Percentiles rank a stretch among this genome's conserved stretches.
These are phyloP conservation scores for Tadarida brasiliensis DNA, from an alignment of 2,797 vertebrate species.

Conservation along the genomic window DNA sequence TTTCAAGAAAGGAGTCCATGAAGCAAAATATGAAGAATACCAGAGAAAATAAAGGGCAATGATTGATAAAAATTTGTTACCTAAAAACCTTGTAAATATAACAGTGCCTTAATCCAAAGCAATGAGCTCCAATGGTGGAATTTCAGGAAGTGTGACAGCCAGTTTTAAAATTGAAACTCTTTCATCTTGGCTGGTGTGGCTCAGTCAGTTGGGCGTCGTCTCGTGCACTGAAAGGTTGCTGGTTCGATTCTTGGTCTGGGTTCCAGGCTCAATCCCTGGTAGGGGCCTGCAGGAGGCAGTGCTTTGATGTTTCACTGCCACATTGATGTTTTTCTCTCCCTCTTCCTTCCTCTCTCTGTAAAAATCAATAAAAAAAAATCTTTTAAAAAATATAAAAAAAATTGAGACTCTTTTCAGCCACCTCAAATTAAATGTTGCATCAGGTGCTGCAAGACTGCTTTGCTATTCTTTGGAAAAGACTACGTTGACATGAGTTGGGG, in stretches of 20 bases:
- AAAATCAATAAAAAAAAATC: no score
- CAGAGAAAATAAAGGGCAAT: not conserved
- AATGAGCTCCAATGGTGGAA: not conserved
- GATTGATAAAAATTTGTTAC: not conserved
- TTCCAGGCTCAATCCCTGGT: no score
- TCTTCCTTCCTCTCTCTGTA: no score
- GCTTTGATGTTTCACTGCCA: no score
- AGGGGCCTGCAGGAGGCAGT: no score
- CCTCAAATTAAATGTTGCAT: not conserved
- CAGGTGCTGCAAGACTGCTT: not conserved
- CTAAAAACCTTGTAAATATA: not conserved
- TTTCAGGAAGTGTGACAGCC: not conserved
- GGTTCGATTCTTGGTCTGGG: no score
- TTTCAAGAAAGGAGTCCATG: not conserved
- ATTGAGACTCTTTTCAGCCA: not conserved
- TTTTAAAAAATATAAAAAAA: not conserved
- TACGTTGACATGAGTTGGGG: not conserved
- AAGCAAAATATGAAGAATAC: not conserved
- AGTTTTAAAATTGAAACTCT: not conserved
- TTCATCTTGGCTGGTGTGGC: not conserved
- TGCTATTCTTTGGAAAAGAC: not conserved
- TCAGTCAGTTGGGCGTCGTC: no score
- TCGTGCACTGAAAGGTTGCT: no score
- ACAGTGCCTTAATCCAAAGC: not conserved
- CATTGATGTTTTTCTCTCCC: no score